Conservation (phyloP, 2,113 vertebrate species). For the Macquaria ambigua region DNA sequence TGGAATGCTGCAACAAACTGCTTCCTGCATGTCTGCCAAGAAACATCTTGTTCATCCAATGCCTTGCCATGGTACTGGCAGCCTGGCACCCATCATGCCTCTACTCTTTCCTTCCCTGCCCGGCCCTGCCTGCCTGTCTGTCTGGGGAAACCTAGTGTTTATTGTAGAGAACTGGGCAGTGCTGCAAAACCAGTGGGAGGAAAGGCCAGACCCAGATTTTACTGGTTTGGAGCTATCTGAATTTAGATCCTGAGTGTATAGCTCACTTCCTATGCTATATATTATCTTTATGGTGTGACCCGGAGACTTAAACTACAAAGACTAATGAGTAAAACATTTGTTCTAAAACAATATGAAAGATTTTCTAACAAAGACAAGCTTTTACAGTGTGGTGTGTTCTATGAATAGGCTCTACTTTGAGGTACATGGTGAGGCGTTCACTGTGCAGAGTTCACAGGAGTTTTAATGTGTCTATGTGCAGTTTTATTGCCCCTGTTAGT, state of each 20-base stretch:
- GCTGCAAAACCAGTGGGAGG: conserved; percentile 32
- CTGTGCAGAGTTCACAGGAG: background rate
- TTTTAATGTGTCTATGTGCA: background rate
- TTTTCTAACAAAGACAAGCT: background rate
- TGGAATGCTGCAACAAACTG: conserved; percentile 27
- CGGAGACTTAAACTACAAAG: background rate
- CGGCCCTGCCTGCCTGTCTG: conserved; percentile 24
- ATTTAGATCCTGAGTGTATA: conserved; percentile 10
- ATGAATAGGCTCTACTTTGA: conserved; percentile 29
- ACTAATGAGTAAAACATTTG: conserved; percentile 43
- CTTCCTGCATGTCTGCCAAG: conserved; percentile 42
- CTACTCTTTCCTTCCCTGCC: background rate
- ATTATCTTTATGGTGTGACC: background rate
- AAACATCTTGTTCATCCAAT: conserved; percentile 35
- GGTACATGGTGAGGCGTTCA: background rate
- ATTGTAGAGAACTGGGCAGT: conserved; percentile 18
- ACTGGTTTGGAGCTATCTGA: conserved; percentile 31
- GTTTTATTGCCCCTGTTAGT: conserved; percentile 31
- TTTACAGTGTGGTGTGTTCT: conserved; percentile 11
- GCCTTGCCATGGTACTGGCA: conserved; percentile 2
- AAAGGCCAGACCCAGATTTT: conserved; percentile 12
- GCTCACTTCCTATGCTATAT: conserved; percentile 12
- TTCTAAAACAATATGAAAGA: background rate
- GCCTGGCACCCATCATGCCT: conserved; percentile 25
- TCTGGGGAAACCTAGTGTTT: conserved; percentile 38